Evolutionary conservation across 2,888 invertebrate genomes (phyloP).

Genomic region (Seira musarum): DNA sequence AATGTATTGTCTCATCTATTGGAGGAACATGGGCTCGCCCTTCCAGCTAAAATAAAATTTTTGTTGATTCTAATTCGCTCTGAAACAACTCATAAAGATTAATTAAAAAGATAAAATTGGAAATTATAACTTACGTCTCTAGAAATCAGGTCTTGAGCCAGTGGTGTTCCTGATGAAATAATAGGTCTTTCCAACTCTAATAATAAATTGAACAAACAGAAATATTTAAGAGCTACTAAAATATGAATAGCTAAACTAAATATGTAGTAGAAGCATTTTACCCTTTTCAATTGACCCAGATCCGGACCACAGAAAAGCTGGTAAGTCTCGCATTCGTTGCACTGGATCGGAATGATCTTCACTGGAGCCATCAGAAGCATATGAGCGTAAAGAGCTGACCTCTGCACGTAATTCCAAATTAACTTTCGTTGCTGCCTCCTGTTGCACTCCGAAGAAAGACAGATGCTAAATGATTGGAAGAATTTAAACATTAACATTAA

Average conservation of each 20-base stretch:
- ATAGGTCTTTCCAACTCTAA: slow-evolving; percentile 55
- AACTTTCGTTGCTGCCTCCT: slow-evolving; percentile 61
- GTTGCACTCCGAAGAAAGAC: slow-evolving; percentile 63
- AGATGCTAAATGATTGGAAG: slow-evolving; percentile 53
- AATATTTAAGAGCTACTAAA: too few species aligned
- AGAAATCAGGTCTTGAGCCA: slow-evolving; percentile 52
- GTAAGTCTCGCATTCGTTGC: slow-evolving; percentile 63
- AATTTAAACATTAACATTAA: slow-evolving; percentile 5
- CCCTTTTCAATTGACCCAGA: slow-evolving; percentile 63
- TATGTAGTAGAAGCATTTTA: too few species aligned
- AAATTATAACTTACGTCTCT: slow-evolving; percentile 39
- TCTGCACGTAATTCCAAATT: slow-evolving; percentile 65
- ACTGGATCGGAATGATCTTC: slow-evolving; percentile 56
- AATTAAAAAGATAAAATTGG: background rate
- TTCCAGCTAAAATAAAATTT: slow-evolving; percentile 66
- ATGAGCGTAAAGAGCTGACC: slow-evolving; percentile 66
- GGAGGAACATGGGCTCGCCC: slow-evolving; percentile 68
- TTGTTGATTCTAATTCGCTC: background rate
- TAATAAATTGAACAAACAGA: too few species aligned
- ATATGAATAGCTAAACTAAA: background rate
- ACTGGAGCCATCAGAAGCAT: slow-evolving; percentile 66
- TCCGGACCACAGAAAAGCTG: slow-evolving; percentile 66
- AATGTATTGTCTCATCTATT: slow-evolving; percentile 74
- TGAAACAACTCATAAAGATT: too few species aligned
- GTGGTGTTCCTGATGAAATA: slow-evolving; percentile 37